phyloP scores from a whole-genome alignment of 2,888 invertebrate genomes.

The Aproaerema taeniolella region DNA sequence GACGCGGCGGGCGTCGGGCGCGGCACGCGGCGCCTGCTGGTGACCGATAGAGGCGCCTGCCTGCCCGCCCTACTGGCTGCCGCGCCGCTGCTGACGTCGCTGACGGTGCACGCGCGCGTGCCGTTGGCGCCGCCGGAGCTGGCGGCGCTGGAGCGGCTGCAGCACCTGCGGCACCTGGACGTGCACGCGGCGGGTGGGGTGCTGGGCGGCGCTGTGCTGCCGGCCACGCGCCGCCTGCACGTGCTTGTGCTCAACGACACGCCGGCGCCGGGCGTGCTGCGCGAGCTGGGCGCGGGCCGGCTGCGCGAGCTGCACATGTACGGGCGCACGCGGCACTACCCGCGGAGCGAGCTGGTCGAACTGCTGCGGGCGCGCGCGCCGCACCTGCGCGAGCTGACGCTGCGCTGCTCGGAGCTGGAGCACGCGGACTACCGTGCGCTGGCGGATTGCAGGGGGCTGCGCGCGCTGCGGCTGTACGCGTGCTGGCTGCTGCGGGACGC shows the following conservation, averaged over 20 bases:
- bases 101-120: slow-evolving; percentile 2
- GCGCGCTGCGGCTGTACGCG: slow-evolving; percentile 30
- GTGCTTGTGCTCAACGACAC: slow-evolving; percentile 30
- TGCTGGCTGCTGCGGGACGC: slow-evolving; percentile 31
- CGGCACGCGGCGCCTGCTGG: slow-evolving; percentile 23
- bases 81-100: no score
- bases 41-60: slow-evolving; percentile 30
- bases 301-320: slow-evolving; percentile 33
- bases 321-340: slow-evolving; percentile 29
- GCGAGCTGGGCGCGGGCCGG: slow-evolving; percentile 10
- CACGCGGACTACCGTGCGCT: slow-evolving; percentile 30
- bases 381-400: slow-evolving; percentile 29
- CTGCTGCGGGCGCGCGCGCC: slow-evolving; percentile 21
- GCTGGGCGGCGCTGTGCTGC: background rate
- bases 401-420: no score
- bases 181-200: no score
- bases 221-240: slow-evolving; percentile 12
- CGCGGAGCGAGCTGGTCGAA: slow-evolving; percentile 21
- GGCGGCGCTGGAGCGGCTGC: no score
- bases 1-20: no score
- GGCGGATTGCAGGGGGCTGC: slow-evolving; percentile 26
- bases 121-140: slow-evolving; percentile 12
- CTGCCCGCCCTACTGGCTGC: slow-evolving; percentile 12
- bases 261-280: slow-evolving; percentile 21
- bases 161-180: no score